Evolutionary conservation across 2,888 invertebrate genomes (phyloP).

Genomic region (Catocala fraxini): DNA sequence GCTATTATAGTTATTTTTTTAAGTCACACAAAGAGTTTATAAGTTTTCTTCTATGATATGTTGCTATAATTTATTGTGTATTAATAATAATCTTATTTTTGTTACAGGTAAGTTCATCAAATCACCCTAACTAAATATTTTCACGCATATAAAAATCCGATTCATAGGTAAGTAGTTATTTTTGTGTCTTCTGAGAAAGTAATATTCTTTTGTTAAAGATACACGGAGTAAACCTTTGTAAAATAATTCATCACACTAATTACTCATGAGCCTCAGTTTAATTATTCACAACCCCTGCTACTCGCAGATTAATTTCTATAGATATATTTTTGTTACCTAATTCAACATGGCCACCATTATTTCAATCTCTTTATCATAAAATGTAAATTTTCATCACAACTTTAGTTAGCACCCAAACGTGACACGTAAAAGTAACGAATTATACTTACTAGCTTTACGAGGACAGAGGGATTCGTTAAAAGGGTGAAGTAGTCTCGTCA

Average conservation of each 20-base stretch:
- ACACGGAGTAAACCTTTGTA: no score
- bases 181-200: no score
- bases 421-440: conserved; percentile 67
- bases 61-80: background rate
- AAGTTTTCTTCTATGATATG: no score
- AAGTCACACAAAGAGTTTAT: no score
- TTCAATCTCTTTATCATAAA: conserved; percentile 1
- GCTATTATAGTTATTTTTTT: no score
- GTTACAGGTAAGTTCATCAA: conserved; percentile 49
- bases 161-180: no score
- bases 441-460: conserved; percentile 68
- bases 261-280: background rate
- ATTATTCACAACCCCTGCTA: background rate
- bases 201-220: no score
- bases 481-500: conserved; percentile 81
- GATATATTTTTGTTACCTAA: background rate
- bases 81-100: conserved; percentile 14
- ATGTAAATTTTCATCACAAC: conserved; percentile 6
- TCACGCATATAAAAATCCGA: no score
- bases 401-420: conserved; percentile 30
- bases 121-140: no score
- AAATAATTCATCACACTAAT: background rate
- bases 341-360: background rate
- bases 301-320: background rate
- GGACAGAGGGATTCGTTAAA: conserved; percentile 81